Conservation (phyloP, 2,797 vertebrate species). For the Protonibea diacanthus region DNA sequence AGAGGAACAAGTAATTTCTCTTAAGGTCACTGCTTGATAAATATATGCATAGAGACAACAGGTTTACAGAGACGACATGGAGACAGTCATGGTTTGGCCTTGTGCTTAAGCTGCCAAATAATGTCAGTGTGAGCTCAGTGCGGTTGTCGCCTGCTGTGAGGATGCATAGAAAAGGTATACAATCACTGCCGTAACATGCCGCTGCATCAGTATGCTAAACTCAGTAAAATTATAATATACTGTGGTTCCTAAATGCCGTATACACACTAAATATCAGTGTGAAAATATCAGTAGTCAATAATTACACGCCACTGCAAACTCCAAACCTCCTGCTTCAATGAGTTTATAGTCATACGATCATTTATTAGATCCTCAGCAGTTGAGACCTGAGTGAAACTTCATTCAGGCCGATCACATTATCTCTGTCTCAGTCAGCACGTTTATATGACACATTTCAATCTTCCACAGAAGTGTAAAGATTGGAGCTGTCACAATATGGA, state of each 20-base stretch:
- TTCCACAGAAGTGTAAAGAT: background rate
- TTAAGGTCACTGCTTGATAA: background rate
- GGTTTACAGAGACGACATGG: background rate
- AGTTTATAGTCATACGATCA: background rate
- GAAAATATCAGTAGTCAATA: background rate
- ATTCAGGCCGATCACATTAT: background rate
- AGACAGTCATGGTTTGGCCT: background rate
- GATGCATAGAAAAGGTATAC: background rate
- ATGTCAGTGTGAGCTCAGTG: background rate
- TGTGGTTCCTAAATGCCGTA: background rate
- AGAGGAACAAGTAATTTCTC: background rate
- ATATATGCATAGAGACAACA: background rate
- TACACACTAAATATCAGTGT: background rate
- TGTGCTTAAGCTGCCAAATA: background rate
- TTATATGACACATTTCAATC: background rate
- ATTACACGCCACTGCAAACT: background rate
- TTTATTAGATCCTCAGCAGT: background rate
- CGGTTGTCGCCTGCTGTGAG: background rate
- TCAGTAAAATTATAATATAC: background rate
- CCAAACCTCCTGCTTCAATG: background rate
- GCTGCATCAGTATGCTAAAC: slow-evolving; percentile 1
- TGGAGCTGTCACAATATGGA: too few species aligned
- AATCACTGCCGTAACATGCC: background rate
- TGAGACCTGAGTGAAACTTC: background rate
- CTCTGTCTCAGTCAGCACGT: background rate